Percentiles rank a stretch among this genome's conserved stretches.
These are phyloP conservation scores for Hydraecia micacea DNA, from an alignment of 2,888 invertebrate species.

Conservation along the genomic window DNA sequence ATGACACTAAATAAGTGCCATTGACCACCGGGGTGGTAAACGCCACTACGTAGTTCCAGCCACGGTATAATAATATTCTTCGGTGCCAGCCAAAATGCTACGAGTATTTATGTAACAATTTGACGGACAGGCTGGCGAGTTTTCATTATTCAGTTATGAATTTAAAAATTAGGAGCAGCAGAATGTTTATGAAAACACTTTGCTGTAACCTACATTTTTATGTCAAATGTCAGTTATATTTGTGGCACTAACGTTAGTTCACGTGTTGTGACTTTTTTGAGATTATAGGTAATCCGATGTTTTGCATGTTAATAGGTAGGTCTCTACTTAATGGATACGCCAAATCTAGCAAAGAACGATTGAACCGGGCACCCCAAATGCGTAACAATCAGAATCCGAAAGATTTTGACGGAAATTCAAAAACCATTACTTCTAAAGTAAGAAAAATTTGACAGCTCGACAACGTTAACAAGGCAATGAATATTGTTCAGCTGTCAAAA, in stretches of 20 bases:
- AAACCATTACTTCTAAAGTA: background rate
- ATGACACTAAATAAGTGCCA: too few relatives aligned
- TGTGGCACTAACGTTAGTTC: background rate
- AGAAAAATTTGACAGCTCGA: background rate
- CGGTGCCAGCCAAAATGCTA: too few relatives aligned
- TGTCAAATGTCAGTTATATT: constrained; percentile 18
- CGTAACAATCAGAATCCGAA: background rate
- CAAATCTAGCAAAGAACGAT: background rate
- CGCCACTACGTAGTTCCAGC: too few relatives aligned
- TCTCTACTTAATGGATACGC: background rate
- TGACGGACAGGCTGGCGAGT: constrained; percentile 28
- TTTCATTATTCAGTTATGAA: constrained; percentile 29
- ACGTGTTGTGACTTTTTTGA: background rate
- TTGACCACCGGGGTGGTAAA: too few relatives aligned
- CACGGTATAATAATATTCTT: too few relatives aligned
- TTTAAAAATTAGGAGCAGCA: constrained; percentile 10
- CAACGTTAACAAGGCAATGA: background rate
- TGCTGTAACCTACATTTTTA: constrained; percentile 34
- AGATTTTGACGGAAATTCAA: background rate
- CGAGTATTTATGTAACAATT: constrained; percentile 18
- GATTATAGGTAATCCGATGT: background rate
- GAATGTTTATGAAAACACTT: constrained; percentile 24
- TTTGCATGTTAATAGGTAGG: background rate
- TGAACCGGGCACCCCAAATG: background rate
- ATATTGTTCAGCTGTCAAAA: background rate